Evolutionary conservation across 2,888 invertebrate species (phyloP).

Genomic region (Lepidochitona cinerea): DNA sequence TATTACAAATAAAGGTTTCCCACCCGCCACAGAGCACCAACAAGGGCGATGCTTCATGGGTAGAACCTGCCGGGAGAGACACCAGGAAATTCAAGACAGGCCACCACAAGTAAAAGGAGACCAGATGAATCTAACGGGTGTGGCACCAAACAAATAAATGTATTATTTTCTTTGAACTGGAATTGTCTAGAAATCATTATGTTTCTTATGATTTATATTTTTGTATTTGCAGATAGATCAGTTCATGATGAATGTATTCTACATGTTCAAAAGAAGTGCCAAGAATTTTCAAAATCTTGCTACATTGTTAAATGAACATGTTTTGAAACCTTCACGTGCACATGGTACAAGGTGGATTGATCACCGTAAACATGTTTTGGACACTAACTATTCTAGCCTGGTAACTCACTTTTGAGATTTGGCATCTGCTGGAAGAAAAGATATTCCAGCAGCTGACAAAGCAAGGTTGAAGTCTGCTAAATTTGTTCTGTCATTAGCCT

Average conservation of each 20-base stretch:
- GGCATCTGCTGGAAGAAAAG: not conserved
- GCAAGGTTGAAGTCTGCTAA: conserved; percentile 18
- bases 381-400: not conserved
- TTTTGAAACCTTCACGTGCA: conserved; percentile 25
- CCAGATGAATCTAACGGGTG: no score
- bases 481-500: conserved; percentile 14
- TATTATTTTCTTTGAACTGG: no score
- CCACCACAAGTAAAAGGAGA: no score
- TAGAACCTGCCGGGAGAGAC: no score
- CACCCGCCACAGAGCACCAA: no score
- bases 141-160: no score
- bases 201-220: not conserved
- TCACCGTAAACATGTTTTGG: conserved; percentile 21
- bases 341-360: conserved; percentile 36
- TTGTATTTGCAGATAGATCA: not conserved
- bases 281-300: conserved; percentile 27
- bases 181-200: no score
- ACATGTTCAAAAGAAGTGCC: conserved; percentile 32
- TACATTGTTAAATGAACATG: conserved; percentile 23
- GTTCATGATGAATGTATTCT: conserved; percentile 16
- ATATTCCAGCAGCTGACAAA: conserved; percentile 8
- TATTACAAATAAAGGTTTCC: no score
- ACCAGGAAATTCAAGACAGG: no score
- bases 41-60: no score
- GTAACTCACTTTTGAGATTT: conserved; percentile 10